phyloP scores from a whole-genome alignment of 2,113 vertebrate species.

The Strix aluco region DNA sequence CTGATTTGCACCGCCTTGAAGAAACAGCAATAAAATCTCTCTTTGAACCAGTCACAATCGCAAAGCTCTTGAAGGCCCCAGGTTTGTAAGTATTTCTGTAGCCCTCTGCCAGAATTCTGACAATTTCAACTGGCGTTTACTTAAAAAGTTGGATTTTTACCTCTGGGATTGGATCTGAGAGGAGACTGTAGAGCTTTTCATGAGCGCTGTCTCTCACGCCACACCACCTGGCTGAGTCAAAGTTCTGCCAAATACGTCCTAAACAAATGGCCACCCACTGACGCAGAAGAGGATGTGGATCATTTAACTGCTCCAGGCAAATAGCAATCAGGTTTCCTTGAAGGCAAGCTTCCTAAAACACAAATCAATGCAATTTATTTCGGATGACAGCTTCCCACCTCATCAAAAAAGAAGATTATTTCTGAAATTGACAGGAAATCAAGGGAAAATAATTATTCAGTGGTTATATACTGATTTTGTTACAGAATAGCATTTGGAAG shows the following conservation, averaged over 20 bases:
- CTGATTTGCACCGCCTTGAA: background rate
- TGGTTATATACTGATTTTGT: background rate
- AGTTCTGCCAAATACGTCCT: slow-evolving; percentile 98
- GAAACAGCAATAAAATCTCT: background rate
- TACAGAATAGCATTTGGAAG: background rate
- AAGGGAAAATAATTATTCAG: background rate
- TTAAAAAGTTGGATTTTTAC: slow-evolving; percentile 52
- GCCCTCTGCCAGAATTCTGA: background rate
- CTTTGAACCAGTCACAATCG: background rate
- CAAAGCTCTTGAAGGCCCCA: background rate
- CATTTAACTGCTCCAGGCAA: slow-evolving; percentile 95
- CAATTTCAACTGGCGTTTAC: rapidly evolving
- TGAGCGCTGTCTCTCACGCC: slow-evolving; percentile 96
- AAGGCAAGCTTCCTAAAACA: slow-evolving; percentile 91
- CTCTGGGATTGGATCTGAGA: slow-evolving; percentile 95
- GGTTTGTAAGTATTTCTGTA: background rate
- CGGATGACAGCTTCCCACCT: background rate
- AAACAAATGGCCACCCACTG: slow-evolving; percentile 99
- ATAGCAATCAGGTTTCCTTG: slow-evolving; percentile 97
- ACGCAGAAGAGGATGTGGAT: slow-evolving; percentile 92
- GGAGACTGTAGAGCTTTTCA: slow-evolving; percentile 96
- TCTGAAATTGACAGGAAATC: background rate
- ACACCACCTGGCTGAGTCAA: slow-evolving; percentile 95
- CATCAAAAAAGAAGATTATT: background rate
- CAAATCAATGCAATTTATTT: background rate